These are phyloP conservation scores for Melieria omissa DNA, from an alignment of 2,888 invertebrate genomes.

Conservation along the genomic window DNA sequence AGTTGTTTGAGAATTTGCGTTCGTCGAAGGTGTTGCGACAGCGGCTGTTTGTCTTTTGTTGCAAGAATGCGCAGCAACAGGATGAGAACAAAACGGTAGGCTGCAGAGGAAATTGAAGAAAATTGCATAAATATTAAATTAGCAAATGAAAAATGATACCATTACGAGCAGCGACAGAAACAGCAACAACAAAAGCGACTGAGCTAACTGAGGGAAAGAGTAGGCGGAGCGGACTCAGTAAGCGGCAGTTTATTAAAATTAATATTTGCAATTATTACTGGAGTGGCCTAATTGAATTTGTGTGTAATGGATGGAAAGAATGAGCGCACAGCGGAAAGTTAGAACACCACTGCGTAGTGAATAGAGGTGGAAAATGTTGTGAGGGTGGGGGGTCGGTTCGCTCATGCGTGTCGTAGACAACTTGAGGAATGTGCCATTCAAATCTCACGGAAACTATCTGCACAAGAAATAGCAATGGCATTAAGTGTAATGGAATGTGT, in stretches of 20 bases:
- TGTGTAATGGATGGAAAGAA: background rate
- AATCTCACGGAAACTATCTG: too few relatives aligned
- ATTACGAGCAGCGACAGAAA: constrained; percentile 12
- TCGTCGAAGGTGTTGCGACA: too few relatives aligned
- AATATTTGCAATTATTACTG: constrained; percentile 32
- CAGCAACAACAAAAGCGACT: background rate
- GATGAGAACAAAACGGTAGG: background rate
- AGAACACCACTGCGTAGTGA: too few relatives aligned
- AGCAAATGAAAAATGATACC: constrained; percentile 34
- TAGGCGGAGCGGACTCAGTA: background rate
- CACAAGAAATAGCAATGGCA: too few relatives aligned
- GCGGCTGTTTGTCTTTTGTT: background rate
- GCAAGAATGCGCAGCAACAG: background rate
- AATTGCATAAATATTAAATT: constrained; percentile 39
- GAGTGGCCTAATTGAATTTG: constrained; percentile 27
- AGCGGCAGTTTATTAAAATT: constrained; percentile 25
- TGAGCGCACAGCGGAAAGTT: too few relatives aligned
- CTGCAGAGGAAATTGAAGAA: constrained; percentile 31
- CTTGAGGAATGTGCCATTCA: too few relatives aligned
- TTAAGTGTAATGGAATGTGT: too few relatives aligned
- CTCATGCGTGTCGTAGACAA: too few relatives aligned
- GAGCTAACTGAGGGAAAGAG: background rate
- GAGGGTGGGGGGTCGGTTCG: too few relatives aligned
- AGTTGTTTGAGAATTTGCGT: too few relatives aligned
- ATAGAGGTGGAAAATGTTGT: too few relatives aligned